Percentiles rank a stretch among this genome's conserved stretches.
Evolutionary conservation across 2,888 invertebrate species (phyloP).

Genomic region (Dimorphilus gyrociliatus): DNA sequence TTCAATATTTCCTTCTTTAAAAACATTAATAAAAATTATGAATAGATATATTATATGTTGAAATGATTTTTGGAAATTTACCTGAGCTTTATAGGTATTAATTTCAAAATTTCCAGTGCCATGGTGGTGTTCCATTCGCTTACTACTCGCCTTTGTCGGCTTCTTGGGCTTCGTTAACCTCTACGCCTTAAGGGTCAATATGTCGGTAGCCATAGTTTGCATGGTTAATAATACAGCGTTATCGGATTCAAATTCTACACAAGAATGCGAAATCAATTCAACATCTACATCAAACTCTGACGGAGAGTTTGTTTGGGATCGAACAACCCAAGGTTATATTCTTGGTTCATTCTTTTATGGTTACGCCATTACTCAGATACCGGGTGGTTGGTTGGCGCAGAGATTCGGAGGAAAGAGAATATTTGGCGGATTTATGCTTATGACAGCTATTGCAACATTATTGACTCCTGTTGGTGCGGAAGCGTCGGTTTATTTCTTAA

Average conservation of each 20-base stretch:
- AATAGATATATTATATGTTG: no score
- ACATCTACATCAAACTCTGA: no score
- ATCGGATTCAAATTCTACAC: no score
- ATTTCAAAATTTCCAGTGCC: constrained; percentile 10
- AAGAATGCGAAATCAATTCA: no score
- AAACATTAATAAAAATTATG: no score
- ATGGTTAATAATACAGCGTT: constrained; percentile 24
- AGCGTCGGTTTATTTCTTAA: constrained; percentile 15
- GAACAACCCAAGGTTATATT: constrained; percentile 22
- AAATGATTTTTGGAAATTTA: not conserved
- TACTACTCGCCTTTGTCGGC: constrained; percentile 33
- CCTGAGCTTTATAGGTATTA: no score
- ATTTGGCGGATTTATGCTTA: constrained; percentile 24
- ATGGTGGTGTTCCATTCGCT: constrained; percentile 15
- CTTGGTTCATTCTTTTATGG: constrained; percentile 35
- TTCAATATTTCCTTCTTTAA: no score
- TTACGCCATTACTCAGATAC: constrained; percentile 31
- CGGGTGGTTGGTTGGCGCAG: constrained; percentile 48
- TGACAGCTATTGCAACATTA: constrained; percentile 17
- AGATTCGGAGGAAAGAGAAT: constrained; percentile 60
- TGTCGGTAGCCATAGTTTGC: constrained; percentile 50
- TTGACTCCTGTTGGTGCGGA: constrained; percentile 21
- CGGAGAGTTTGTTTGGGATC: constrained; percentile 29
- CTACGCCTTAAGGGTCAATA: constrained; percentile 49
- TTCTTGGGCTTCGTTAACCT: constrained; percentile 38